Evolutionary conservation across 2,888 invertebrate genomes (phyloP), one percentile per base, ranked within the genome.

Genomic region (Theretra japonica): DNA sequence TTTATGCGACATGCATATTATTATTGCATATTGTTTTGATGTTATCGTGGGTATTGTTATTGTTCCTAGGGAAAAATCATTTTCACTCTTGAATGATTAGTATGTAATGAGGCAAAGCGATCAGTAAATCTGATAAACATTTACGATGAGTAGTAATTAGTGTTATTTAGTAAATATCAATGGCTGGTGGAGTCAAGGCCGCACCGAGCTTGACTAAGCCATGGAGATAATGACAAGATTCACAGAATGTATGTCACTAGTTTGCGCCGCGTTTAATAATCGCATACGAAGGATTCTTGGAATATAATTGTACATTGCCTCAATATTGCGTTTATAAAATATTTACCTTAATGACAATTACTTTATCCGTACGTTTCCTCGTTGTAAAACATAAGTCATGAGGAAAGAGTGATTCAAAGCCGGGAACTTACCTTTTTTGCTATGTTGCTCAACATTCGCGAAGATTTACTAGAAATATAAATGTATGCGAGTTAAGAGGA

Each of bases 401-500:
- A 65, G 65, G 65, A 48, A 65, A 65, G 48, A 23, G 23, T 65
- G 21, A 48, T 23, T 53, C 7, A n/a, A n/a, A 17, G 65, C 3
- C 65, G 41, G 65, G 41, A 23, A 48, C 65, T 65, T 48, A 48
- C 65, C 48, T 65, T 65, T 59, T 65, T 65, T 65, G 23, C 23
- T 7, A 48, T 23, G 17, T 41, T 28, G 5, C 28, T 28, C 28
- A 48, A 23, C 28, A 19, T 28, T 65, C 21, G 41, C 33, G 15
- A 17, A 48, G 41, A 65, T 48, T 62, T 62, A n/a, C 11, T 62
- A 21, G 21, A 21, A 21, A 17, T 25, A 23, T 17, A 33, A 41
- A 15, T 41, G 15, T 41, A 23, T 65, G 15, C 23, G 15, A 62
- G 33, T 62, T 41, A 33, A 17, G 17, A 65, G 48, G 65, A 41